These are phyloP conservation scores for Poeciliopsis occidentalis DNA, from an alignment of 2,113 vertebrate genomes.

Conservation along the genomic window DNA sequence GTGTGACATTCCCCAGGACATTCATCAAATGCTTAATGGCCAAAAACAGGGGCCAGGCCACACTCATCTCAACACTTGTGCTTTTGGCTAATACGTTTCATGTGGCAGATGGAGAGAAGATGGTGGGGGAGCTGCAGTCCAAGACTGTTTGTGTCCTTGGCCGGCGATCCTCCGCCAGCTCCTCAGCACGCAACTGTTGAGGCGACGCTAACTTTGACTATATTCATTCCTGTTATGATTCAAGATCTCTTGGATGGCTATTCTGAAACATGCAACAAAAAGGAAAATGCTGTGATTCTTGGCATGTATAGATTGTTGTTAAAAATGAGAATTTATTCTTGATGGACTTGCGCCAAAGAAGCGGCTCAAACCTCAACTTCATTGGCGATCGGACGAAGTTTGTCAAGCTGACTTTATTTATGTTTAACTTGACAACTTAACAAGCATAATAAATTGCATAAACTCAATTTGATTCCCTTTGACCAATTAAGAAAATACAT, in stretches of 20 bases:
- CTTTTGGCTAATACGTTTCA: conserved; percentile 24
- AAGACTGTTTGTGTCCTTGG: conserved; percentile 43
- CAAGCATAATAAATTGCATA: too few relatives aligned
- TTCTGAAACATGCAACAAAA: not conserved
- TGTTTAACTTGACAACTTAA: too few relatives aligned
- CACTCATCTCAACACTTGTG: conserved; percentile 35
- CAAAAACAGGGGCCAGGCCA: conserved; percentile 52
- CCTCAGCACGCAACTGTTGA: conserved; percentile 6
- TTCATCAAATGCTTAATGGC: conserved; percentile 68
- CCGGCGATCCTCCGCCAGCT: not conserved
- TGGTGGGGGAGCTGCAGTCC: conserved; percentile 33
- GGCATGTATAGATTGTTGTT: too few relatives aligned
- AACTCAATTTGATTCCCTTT: too few relatives aligned
- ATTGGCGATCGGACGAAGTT: too few relatives aligned
- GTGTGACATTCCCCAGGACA: conserved; percentile 47
- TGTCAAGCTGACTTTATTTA: too few relatives aligned
- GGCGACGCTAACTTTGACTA: not conserved
- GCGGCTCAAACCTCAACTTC: too few relatives aligned
- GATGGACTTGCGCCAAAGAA: too few relatives aligned
- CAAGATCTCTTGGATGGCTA: not conserved
- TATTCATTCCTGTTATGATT: not conserved
- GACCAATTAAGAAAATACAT: too few relatives aligned
- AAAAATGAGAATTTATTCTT: too few relatives aligned
- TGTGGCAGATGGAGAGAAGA: conserved; percentile 55
- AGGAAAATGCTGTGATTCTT: not conserved